Evolutionary conservation across 2,113 vertebrate species (phyloP).

Genomic region (Myocastor coypus): DNA sequence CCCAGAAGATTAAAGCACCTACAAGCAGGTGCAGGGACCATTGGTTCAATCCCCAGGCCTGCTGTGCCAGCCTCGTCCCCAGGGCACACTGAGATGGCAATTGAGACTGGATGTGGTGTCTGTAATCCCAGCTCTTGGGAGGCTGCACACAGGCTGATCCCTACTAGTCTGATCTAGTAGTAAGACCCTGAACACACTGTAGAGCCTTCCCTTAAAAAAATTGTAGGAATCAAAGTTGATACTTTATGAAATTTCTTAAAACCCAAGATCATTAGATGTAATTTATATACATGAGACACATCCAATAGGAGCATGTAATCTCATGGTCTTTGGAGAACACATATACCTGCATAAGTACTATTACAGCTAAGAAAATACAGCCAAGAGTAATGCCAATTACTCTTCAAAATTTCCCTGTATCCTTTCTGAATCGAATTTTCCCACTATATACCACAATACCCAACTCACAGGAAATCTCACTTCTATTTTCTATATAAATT

Average conservation of each 20-base stretch:
- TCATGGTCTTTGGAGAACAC: neutral
- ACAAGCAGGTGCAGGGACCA: too few species aligned
- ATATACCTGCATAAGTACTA: neutral
- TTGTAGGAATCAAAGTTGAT: neutral
- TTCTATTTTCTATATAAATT: neutral
- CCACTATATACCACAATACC: neutral
- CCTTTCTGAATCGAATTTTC: neutral
- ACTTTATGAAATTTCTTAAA: neutral
- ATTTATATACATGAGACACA: neutral
- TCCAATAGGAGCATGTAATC: neutral
- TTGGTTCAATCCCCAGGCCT: too few species aligned
- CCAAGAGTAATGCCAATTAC: neutral
- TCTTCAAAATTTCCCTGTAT: neutral
- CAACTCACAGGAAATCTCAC: neutral
- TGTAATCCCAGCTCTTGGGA: too few species aligned
- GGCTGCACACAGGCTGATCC: too few species aligned
- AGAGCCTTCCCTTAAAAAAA: neutral
- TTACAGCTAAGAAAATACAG: neutral
- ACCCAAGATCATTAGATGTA: neutral
- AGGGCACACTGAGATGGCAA: too few species aligned
- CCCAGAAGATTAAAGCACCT: too few species aligned
- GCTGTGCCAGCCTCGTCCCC: too few species aligned
- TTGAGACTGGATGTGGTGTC: too few species aligned
- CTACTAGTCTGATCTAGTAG: too few species aligned
- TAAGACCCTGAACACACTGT: too few species aligned